A percentile compares a stretch with the other conserved stretches of the same genome.
Evolutionary conservation across 1,140 invertebrate genomes (phyloP).

Genomic region (Aphaenogaster ashmeadi): DNA sequence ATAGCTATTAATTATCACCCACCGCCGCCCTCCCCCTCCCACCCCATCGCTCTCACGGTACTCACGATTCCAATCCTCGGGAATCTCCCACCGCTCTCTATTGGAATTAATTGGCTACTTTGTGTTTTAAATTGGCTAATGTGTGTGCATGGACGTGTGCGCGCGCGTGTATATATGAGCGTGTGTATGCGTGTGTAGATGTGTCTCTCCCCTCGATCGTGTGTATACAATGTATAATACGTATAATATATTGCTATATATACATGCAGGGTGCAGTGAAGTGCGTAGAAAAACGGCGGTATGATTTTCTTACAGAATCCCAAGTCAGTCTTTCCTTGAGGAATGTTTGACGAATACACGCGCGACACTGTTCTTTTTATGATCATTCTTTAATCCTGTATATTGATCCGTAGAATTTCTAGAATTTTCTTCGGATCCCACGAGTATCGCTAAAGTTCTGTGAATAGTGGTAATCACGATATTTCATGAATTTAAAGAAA

Average conservation of each 20-base stretch:
- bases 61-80: conserved; percentile 38
- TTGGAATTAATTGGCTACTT: conserved; percentile 62
- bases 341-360: background rate
- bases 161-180: background rate
- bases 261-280: conserved; percentile 23
- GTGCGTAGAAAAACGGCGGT: conserved; percentile 1
- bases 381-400: background rate
- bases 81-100: conserved; percentile 32
- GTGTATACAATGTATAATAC: conserved; percentile 68
- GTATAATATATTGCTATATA: conserved; percentile 72
- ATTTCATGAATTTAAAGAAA: background rate
- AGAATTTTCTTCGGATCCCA: background rate
- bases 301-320: background rate
- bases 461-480: background rate
- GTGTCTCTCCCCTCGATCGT: conserved; percentile 47
- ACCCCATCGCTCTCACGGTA: background rate
- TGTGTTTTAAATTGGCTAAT: conserved; percentile 46
- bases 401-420: background rate
- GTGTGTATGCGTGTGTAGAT: background rate
- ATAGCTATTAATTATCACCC: conserved; percentile 52
- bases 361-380: background rate
- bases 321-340: background rate
- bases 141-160: background rate
- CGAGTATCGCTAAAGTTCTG: background rate
- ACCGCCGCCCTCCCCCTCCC: background rate